phyloP scores from a whole-genome alignment of 2,797 vertebrate genomes.

The Urosaurus nigricauda region DNA sequence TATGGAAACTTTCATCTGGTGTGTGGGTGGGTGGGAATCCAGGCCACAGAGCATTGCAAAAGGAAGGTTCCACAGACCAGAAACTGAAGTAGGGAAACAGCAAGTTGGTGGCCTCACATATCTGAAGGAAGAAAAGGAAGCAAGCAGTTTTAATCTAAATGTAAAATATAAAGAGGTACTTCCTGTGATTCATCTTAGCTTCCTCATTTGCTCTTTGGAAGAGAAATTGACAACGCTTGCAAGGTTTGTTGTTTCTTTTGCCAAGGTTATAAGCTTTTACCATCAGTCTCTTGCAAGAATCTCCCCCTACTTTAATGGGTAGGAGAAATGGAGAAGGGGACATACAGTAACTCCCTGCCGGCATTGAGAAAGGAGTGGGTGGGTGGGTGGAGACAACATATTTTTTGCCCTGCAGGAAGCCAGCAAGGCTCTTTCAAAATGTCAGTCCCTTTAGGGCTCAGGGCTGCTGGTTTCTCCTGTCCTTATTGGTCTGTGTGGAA shows the following conservation, averaged over 20 bases:
- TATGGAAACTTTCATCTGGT: too few species aligned
- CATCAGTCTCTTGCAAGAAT: background rate
- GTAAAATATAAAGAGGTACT: slow-evolving; percentile 10
- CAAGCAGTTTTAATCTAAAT: background rate
- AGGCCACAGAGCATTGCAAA: background rate
- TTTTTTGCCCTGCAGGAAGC: too few species aligned
- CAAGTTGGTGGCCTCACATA: background rate
- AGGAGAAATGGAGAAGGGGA: too few species aligned
- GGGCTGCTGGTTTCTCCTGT: too few species aligned
- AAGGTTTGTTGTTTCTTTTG: background rate
- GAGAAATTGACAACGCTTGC: background rate
- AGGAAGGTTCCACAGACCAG: background rate
- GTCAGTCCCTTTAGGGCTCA: too few species aligned
- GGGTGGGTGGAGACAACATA: too few species aligned
- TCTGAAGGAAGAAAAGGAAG: background rate
- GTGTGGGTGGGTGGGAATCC: too few species aligned
- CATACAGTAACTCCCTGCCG: too few species aligned
- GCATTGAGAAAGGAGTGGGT: too few species aligned
- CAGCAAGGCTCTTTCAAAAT: too few species aligned
- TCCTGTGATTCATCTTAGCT: background rate
- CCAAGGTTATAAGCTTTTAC: background rate
- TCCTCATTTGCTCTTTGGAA: slow-evolving; percentile 1
- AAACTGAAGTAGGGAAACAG: background rate
- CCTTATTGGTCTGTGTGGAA: background rate
- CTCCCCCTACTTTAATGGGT: background rate